These are phyloP conservation scores for Bovichtus variegatus DNA, from an alignment of 2,797 vertebrate genomes.

Conservation along the genomic window DNA sequence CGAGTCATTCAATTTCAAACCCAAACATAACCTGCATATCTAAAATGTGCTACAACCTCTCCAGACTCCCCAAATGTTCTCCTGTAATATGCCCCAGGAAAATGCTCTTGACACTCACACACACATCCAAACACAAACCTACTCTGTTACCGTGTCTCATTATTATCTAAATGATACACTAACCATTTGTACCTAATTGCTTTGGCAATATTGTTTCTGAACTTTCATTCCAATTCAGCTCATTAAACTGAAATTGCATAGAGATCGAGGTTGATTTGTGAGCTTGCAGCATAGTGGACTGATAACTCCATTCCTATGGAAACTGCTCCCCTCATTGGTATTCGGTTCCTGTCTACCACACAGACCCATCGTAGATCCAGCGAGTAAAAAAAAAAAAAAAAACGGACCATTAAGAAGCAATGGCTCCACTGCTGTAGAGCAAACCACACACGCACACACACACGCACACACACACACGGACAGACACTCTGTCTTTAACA, in stretches of 20 bases:
- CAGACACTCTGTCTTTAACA: constrained; percentile 46
- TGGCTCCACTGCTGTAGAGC: constrained; percentile 57
- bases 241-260: constrained; percentile 71
- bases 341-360: constrained; percentile 63
- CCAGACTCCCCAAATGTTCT: not conserved
- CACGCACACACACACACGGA: constrained; percentile 31
- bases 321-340: constrained; percentile 68
- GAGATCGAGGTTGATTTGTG: constrained; percentile 72
- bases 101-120: not conserved
- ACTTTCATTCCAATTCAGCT: constrained; percentile 69
- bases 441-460: constrained; percentile 24
- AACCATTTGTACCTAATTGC: constrained; percentile 67
- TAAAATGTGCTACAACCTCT: constrained; percentile 13
- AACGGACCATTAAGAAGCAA: constrained; percentile 62
- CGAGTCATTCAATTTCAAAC: not conserved
- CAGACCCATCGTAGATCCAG: constrained; percentile 51
- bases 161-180: constrained; percentile 63
- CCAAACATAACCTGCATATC: not conserved
- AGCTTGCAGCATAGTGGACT: constrained; percentile 40
- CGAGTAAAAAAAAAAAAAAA: constrained; percentile 22
- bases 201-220: constrained; percentile 72
- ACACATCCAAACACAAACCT: constrained; percentile 13
- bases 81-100: not conserved
- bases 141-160: constrained; percentile 45
- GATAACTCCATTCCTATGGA: constrained; percentile 64